These are phyloP conservation scores for Danio albolineatus DNA, from an alignment of 2,797 vertebrate species.

Conservation along the genomic window DNA sequence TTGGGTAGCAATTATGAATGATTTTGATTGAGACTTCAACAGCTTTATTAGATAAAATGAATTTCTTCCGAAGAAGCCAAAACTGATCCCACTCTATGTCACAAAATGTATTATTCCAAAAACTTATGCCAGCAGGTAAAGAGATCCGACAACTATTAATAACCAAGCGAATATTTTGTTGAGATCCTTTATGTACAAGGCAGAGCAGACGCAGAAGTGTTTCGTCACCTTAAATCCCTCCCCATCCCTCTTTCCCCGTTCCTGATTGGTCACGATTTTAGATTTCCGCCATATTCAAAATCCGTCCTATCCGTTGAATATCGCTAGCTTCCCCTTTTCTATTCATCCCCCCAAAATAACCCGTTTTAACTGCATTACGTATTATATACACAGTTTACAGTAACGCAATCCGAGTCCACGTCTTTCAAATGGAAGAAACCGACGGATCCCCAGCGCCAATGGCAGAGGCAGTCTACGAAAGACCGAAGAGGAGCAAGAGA, in stretches of 20 bases:
- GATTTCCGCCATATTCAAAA: constrained; percentile 79
- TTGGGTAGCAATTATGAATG: no score
- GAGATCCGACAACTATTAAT: no score
- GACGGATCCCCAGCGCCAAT: constrained; percentile 35
- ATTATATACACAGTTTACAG: not conserved
- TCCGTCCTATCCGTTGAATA: constrained; percentile 39
- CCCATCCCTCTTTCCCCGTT: constrained; percentile 24
- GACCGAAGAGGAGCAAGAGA: constrained; percentile 61
- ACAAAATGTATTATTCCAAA: no score
- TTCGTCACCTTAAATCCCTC: constrained; percentile 25
- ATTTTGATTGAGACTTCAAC: no score
- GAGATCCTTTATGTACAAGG: not conserved
- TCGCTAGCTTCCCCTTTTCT: not conserved
- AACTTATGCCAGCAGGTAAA: no score
- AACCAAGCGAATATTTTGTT: no score
- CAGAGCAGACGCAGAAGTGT: not conserved
- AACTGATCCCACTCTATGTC: no score
- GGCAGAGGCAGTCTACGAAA: constrained; percentile 35
- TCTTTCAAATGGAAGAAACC: constrained; percentile 67
- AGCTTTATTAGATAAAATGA: no score
- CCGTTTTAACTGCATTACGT: not conserved
- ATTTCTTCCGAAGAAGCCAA: no score
- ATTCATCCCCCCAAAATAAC: not conserved
- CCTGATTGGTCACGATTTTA: constrained; percentile 68
- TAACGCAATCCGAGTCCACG: not conserved